phyloP scores from a whole-genome alignment of 2,797 vertebrate species.

The Pyrocephalus nanus region DNA sequence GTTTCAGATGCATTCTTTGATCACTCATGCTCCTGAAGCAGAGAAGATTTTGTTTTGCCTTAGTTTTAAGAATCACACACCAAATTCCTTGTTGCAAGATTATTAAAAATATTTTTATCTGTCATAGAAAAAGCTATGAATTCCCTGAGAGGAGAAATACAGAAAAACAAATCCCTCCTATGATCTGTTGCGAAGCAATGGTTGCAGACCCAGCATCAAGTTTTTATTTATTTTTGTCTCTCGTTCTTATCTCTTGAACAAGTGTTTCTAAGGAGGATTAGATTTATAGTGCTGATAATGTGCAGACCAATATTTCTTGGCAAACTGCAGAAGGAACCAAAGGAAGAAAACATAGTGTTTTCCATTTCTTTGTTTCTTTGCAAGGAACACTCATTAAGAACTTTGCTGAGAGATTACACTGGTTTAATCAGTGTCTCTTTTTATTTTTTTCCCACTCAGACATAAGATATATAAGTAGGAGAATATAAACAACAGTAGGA shows the following conservation, averaged over 20 bases:
- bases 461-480: not conserved
- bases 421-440: not conserved
- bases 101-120: constrained; percentile 66
- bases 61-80: constrained; percentile 11
- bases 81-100: not conserved
- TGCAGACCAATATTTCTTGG: not conserved
- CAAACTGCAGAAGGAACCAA: not conserved
- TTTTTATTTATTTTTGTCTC: constrained; percentile 11
- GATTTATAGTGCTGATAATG: constrained; percentile 37
- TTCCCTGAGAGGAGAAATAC: constrained; percentile 9
- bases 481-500: not conserved
- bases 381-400: not conserved
- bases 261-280: constrained; percentile 37
- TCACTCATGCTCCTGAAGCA: not conserved
- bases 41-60: not conserved
- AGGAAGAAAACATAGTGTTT: not conserved
- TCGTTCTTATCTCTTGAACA: constrained; percentile 23
- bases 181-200: not conserved
- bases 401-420: not conserved
- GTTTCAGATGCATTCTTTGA: not conserved
- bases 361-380: constrained; percentile 17
- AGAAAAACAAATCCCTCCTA: not conserved
- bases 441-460: not conserved
- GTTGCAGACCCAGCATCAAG: not conserved
- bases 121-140: constrained; percentile 21